phyloP scores from a whole-genome alignment of 2,797 vertebrate species.

The Eospalax fontanierii region DNA sequence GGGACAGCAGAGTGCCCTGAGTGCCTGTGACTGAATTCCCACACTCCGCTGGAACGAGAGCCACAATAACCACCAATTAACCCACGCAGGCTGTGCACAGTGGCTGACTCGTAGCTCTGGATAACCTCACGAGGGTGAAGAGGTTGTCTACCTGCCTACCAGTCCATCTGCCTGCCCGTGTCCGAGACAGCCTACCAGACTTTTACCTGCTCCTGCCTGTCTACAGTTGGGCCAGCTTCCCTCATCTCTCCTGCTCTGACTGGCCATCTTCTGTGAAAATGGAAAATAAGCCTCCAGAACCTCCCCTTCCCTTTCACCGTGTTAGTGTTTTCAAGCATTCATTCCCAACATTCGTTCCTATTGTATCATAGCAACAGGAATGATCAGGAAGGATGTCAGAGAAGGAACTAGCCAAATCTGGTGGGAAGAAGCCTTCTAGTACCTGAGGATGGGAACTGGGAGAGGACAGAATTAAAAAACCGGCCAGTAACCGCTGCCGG shows the following conservation, averaged over 20 bases:
- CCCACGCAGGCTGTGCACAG: background rate
- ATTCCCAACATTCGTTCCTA: background rate
- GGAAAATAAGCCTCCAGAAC: constrained; percentile 6
- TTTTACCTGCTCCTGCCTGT: background rate
- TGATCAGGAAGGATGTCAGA: background rate
- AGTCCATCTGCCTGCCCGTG: background rate
- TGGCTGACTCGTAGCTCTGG: background rate
- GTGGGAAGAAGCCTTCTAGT: constrained; percentile 11
- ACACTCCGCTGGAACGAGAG: constrained; percentile 94
- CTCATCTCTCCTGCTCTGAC: background rate
- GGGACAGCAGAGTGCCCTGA: constrained; percentile 98
- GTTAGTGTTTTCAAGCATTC: background rate
- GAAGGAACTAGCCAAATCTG: background rate
- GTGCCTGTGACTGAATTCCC: constrained; percentile 98
- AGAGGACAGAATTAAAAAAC: background rate
- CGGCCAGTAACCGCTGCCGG: background rate
- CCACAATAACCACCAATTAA: constrained; percentile 80
- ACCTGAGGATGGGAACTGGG: background rate
- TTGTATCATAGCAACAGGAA: constrained; percentile 72
- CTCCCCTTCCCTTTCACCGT: background rate
- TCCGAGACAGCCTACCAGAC: background rate
- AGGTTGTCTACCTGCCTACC: background rate
- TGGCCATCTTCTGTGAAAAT: constrained; percentile 14
- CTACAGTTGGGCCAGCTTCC: background rate
- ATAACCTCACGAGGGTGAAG: background rate